A percentile compares a stretch with the other conserved stretches of the same genome.
phyloP scores from a whole-genome alignment of 2,797 vertebrate genomes.

The Naso thynnoides region DNA sequence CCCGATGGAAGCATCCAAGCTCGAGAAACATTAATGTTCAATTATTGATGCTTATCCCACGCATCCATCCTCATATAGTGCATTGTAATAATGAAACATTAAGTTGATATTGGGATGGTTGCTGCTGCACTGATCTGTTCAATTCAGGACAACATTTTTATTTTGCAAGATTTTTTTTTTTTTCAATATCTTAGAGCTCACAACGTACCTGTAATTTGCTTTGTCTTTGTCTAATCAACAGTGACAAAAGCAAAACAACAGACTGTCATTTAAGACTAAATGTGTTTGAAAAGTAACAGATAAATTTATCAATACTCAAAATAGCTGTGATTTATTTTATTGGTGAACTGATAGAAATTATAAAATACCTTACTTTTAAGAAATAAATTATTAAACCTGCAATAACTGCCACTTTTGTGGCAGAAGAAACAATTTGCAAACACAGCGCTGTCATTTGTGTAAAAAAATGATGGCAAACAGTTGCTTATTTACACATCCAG shows the following conservation, averaged over 20 bases:
- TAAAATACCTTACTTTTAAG: not conserved
- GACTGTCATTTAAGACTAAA: not conserved
- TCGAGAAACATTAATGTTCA: conserved; percentile 45
- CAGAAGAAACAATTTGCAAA: not conserved
- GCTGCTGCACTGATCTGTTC: conserved; percentile 5
- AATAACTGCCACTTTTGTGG: not conserved
- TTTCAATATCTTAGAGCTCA: not conserved
- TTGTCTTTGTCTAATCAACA: not conserved
- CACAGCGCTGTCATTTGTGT: not conserved
- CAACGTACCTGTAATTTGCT: not conserved
- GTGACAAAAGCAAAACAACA: not conserved
- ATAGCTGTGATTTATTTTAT: not conserved
- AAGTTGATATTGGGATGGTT: conserved; percentile 9
- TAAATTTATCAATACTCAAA: too few species aligned
- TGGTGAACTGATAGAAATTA: not conserved
- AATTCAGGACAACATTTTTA: not conserved
- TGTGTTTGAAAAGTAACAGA: too few species aligned
- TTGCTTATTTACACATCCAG: too few species aligned
- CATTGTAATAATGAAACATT: conserved; percentile 51
- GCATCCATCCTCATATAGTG: conserved; percentile 30
- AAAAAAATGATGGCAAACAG: too few species aligned
- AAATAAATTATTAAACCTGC: not conserved
- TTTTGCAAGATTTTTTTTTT: not conserved
- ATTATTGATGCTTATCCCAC: conserved; percentile 50
- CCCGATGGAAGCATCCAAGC: conserved; percentile 42